A percentile compares a stretch with the other conserved stretches of the same genome.
phyloP scores from a whole-genome alignment of 2,888 invertebrate species.

The Nephrotoma guestfalica region DNA sequence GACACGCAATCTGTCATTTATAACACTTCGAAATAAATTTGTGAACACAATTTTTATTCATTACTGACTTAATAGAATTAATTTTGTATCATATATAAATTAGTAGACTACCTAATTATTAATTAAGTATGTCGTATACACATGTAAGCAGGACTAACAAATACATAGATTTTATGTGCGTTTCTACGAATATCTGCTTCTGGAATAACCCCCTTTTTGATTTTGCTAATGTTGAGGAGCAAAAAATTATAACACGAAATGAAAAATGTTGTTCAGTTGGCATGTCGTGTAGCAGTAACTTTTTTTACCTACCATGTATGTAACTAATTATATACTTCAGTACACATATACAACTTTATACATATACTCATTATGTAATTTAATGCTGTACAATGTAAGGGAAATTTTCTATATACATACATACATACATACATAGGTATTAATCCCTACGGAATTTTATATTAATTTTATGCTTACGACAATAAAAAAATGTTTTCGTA shows the following conservation, averaged over 20 bases:
- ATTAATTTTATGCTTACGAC: background rate
- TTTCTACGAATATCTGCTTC: background rate
- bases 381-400: background rate
- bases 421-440: background rate
- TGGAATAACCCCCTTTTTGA: background rate
- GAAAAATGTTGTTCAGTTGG: background rate
- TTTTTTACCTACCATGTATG: background rate
- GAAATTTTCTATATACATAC: background rate
- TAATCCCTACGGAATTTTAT: background rate
- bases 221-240: background rate
- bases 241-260: background rate
- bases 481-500: background rate
- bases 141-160: background rate
- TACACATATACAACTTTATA: background rate
- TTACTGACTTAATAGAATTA: background rate
- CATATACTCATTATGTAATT: background rate
- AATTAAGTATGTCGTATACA: background rate
- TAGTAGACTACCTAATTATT: background rate
- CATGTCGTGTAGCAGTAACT: background rate
- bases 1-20: background rate
- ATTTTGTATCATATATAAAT: background rate
- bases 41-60: background rate
- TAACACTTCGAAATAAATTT: background rate
- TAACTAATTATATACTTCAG: background rate
- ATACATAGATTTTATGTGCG: background rate